These are phyloP conservation scores for Eupithecia centaureata DNA, from an alignment of 2,888 invertebrate genomes.

Conservation along the genomic window DNA sequence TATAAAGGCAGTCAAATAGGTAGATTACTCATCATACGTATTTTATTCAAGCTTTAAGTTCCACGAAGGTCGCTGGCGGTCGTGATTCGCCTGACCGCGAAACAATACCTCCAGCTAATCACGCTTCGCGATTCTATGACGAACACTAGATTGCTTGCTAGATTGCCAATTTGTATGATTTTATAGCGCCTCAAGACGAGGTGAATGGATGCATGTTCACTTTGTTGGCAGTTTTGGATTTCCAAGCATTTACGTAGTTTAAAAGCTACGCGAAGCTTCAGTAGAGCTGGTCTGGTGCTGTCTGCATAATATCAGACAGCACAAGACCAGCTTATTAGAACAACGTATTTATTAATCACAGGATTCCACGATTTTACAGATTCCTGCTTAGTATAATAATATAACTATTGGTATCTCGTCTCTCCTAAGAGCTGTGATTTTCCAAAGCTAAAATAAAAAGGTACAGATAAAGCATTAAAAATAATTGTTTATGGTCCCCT, in stretches of 20 bases:
- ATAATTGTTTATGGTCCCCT: background rate
- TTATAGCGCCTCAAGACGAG: background rate
- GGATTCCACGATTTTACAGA: too few species aligned
- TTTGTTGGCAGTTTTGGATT: background rate
- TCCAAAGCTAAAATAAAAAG: background rate
- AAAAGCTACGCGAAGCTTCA: too few species aligned
- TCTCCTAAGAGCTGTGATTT: background rate
- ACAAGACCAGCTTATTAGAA: too few species aligned
- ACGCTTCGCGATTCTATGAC: slow-evolving; percentile 21
- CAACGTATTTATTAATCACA: too few species aligned
- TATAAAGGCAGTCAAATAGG: background rate
- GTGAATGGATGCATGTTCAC: background rate
- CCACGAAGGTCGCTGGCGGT: slow-evolving; percentile 18
- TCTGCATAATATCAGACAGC: too few species aligned
- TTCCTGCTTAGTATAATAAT: background rate
- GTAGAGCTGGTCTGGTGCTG: too few species aligned
- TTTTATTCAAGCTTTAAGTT: slow-evolving; percentile 6
- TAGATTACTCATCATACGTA: slow-evolving; percentile 1
- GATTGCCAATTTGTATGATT: slow-evolving; percentile 15
- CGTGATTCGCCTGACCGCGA: slow-evolving; percentile 40
- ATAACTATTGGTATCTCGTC: background rate
- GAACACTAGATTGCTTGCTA: slow-evolving; percentile 26
- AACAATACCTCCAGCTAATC: slow-evolving; percentile 39
- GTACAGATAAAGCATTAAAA: background rate
- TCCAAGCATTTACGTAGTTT: background rate